Evolutionary conservation across 2,113 vertebrate species (phyloP).

Genomic region (Shinisaurus crocodilurus): DNA sequence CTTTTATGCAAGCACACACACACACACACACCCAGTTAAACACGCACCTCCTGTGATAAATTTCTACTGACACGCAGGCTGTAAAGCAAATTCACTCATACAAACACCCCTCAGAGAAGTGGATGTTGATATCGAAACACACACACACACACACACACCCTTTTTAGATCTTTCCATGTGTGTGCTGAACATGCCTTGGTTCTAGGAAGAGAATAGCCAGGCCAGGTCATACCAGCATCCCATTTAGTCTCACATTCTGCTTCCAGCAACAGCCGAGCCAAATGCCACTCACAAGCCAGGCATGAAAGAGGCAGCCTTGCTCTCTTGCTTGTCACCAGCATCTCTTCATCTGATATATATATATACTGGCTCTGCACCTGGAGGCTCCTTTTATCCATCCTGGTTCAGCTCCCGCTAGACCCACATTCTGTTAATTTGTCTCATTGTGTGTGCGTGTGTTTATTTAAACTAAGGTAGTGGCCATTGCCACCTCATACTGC

Average conservation of each 20-base stretch:
- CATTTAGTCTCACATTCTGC: neutral
- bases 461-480: neutral
- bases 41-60: slow-evolving; percentile 5
- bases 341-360: neutral
- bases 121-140: neutral
- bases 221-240: neutral
- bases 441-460: neutral
- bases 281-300: neutral
- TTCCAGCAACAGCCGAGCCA: neutral
- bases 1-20: neutral
- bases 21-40: neutral
- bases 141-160: neutral
- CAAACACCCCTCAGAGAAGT: neutral
- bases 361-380: neutral
- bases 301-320: neutral
- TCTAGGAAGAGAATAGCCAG: neutral
- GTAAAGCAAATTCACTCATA: neutral
- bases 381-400: neutral
- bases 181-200: neutral
- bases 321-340: neutral
- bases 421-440: neutral
- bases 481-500: no score
- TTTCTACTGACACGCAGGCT: neutral
- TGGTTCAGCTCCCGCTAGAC: neutral
- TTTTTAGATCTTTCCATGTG: slow-evolving; percentile 7